Evolutionary conservation across 2,888 invertebrate genomes (phyloP).

Genomic region (Nudaria mundana): DNA sequence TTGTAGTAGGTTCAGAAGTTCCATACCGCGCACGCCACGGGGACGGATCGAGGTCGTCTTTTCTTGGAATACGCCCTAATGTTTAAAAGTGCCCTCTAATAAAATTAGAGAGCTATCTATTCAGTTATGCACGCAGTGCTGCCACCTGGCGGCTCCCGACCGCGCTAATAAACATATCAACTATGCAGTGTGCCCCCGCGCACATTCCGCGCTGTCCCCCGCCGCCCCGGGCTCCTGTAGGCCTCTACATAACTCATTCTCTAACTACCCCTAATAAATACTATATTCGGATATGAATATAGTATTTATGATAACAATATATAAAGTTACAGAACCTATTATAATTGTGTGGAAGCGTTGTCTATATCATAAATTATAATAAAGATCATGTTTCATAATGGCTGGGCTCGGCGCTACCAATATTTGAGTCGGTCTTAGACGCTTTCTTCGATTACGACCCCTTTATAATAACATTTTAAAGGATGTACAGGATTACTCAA

Average conservation of each 20-base stretch:
- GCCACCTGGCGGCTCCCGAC: constrained; percentile 48
- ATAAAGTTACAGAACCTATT: too few species aligned
- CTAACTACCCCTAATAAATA: constrained; percentile 7
- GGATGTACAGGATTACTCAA: too few species aligned
- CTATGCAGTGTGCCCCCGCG: constrained; percentile 1
- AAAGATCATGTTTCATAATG: too few species aligned
- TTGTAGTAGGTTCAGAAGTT: too few species aligned
- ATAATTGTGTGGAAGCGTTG: too few species aligned
- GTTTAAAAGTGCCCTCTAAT: constrained; percentile 35
- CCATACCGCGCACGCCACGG: too few species aligned
- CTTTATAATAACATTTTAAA: too few species aligned
- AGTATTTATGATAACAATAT: neutral
- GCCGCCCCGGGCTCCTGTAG: constrained; percentile 4
- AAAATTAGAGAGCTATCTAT: constrained; percentile 64
- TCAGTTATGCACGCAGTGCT: constrained; percentile 56
- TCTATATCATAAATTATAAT: too few species aligned
- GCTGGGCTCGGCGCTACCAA: too few species aligned
- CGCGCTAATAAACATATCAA: constrained; percentile 47
- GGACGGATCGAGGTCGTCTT: constrained; percentile 10
- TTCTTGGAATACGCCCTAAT: constrained; percentile 39
- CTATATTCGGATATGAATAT: constrained; percentile 3
- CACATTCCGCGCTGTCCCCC: constrained; percentile 1
- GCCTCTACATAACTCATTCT: constrained; percentile 18
- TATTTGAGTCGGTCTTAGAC: too few species aligned
- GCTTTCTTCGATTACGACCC: too few species aligned